Conservation (phyloP, 2,888 invertebrate species). For the Tethea ocularis region DNA sequence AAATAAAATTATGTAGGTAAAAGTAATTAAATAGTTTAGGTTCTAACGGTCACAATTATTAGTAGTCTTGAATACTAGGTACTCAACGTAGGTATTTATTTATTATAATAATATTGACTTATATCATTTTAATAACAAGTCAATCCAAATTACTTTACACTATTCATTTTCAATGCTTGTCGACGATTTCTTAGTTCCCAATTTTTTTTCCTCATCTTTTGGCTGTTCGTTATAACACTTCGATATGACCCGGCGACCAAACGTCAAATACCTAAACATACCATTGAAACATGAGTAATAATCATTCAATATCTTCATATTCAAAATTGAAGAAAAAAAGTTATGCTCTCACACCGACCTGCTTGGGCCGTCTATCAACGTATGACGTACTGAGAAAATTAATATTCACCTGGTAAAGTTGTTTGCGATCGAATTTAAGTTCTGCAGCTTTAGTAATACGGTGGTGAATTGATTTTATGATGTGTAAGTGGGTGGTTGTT, state of each 20-base stretch:
- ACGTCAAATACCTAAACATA: constrained; percentile 52
- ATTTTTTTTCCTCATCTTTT: constrained; percentile 41
- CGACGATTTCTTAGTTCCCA: constrained; percentile 24
- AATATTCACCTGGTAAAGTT: constrained; percentile 26
- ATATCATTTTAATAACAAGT: neutral
- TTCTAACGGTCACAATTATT: no score
- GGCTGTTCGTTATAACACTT: constrained; percentile 58
- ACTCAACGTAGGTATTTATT: no score
- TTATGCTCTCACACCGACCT: constrained; percentile 62
- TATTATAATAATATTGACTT: neutral
- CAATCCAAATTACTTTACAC: constrained; percentile 2
- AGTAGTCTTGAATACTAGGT: no score
- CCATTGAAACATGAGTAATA: constrained; percentile 62
- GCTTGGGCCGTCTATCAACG: constrained; percentile 78
- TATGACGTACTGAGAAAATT: constrained; percentile 66
- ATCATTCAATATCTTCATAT: constrained; percentile 79
- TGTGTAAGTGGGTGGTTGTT: constrained; percentile 36
- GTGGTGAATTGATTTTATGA: constrained; percentile 23
- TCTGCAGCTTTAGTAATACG: constrained; percentile 32
- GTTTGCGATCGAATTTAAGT: constrained; percentile 26
- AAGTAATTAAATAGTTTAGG: no score
- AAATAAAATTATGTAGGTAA: no score
- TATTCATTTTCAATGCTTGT: neutral
- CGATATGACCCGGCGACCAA: constrained; percentile 49
- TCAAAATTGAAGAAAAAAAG: constrained; percentile 62